A percentile compares a stretch with the other conserved stretches of the same genome.
These are phyloP conservation scores for Gari tellinella DNA, from an alignment of 2,888 invertebrate genomes.

Conservation along the genomic window DNA sequence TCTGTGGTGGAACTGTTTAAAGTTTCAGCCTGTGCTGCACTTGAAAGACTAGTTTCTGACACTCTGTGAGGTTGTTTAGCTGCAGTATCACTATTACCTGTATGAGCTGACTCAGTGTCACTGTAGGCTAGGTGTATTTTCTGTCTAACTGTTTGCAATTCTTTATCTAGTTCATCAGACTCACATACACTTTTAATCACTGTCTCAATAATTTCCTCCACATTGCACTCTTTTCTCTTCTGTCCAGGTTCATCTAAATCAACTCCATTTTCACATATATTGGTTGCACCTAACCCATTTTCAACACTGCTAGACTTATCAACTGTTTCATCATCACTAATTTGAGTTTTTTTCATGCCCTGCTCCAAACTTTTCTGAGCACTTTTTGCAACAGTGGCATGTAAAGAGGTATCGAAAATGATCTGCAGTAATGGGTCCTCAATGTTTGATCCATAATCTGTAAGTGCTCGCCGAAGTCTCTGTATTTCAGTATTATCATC, in stretches of 20 bases:
- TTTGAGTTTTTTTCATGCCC: too few relatives aligned
- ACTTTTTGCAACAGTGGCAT: slow-evolving; percentile 36
- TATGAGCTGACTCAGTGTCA: slow-evolving; percentile 1
- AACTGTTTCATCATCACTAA: too few relatives aligned
- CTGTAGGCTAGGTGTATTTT: slow-evolving; percentile 9
- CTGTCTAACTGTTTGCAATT: slow-evolving; percentile 14
- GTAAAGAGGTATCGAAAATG: slow-evolving; percentile 48
- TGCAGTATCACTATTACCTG: background rate
- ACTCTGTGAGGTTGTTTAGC: background rate
- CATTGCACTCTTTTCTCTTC: background rate
- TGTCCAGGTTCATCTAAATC: slow-evolving; percentile 1
- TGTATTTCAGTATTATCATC: slow-evolving; percentile 1
- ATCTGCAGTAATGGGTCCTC: slow-evolving; percentile 47
- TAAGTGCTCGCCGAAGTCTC: slow-evolving; percentile 23
- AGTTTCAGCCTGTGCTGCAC: background rate
- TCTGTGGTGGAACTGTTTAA: background rate
- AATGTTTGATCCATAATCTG: slow-evolving; percentile 40
- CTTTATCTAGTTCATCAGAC: slow-evolving; percentile 5
- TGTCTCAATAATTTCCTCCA: slow-evolving; percentile 26
- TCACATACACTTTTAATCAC: slow-evolving; percentile 39
- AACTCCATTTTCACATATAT: background rate
- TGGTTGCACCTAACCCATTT: slow-evolving; percentile 5
- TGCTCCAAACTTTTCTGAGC: background rate
- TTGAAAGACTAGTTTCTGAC: too few relatives aligned
- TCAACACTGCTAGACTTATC: slow-evolving; percentile 6